Base-by-base conservation (phyloP, 2,797 vertebrate species). In the Myotis planiceps region DNA sequence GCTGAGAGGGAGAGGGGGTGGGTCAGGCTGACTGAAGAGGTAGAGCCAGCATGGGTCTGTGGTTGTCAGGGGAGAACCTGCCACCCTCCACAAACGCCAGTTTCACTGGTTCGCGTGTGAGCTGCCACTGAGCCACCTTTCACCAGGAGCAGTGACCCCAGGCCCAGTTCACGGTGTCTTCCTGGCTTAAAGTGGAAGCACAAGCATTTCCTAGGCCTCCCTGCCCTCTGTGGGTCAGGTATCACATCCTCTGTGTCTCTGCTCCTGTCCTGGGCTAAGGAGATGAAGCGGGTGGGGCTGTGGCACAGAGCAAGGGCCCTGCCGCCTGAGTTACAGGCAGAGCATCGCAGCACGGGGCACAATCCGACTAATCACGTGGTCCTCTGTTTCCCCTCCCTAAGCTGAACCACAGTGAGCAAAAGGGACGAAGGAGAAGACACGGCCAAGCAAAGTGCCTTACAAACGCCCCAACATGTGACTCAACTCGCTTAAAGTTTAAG, bases 401-500 rank as follows among this genome's bases (percentile, higher is more conserved):
- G 42, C 63, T 55, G 37, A 63, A 23, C 16, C 1, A 0, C 0
- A 15, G 53, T 25, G n/a, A 55, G 16, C 19, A 23, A 25, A 14
- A 21, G 1, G 9, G 15, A 47, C 0, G 4, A 32, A 42, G 5
- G 19, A 14, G 37, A 75, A 25, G 27, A 29, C 5, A 27, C 0
- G 2, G 60, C 42, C 7, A 3, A 37, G 42, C 18, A 14, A 19
- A 34, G 15, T 0, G 3, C 3, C 3, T 15, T 1, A 15, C n/a
- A 5, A 13, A 3, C 27, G 0, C 68, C 32, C 45, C 29, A 21
- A 1, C 18, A 0, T 0, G 10, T 0, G 3, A 51, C 14, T 3
- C 58, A 8, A 4, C 51, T 45, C 1, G 0, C 6, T 7, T 18
- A 1, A 6, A 5, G 15, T 27, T 14, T 55, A 29, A 18, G 39